Percentiles rank a stretch among this genome's conserved stretches.
These are phyloP conservation scores for Arrhopalites spinosus DNA, from an alignment of 2,888 invertebrate genomes.

Conservation along the genomic window DNA sequence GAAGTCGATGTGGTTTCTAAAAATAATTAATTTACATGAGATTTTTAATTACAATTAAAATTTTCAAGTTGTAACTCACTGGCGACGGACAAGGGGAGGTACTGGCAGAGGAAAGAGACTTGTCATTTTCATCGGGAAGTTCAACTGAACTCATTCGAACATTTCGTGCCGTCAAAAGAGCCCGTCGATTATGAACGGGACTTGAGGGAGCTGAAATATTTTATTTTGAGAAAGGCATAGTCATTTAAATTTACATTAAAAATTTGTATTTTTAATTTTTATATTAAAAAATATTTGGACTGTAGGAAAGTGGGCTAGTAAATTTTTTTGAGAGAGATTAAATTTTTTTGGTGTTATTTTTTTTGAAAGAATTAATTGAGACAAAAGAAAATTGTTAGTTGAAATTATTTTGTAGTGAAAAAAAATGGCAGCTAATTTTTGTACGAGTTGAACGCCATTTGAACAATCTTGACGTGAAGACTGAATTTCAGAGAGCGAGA, in stretches of 20 bases:
- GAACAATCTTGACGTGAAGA: too few species aligned
- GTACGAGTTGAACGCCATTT: too few species aligned
- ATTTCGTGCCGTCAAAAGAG: constrained; percentile 74
- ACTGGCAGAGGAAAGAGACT: constrained; percentile 88
- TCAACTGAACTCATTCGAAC: constrained; percentile 93
- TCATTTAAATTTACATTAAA: background rate
- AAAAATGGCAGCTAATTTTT: too few species aligned
- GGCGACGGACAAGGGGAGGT: constrained; percentile 94
- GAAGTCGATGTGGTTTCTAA: constrained; percentile 79
- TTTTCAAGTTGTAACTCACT: constrained; percentile 58
- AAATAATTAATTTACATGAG: background rate
- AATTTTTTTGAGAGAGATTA: background rate
- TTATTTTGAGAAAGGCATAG: background rate
- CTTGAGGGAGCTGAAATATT: constrained; percentile 92
- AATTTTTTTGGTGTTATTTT: too few species aligned
- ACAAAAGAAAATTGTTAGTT: too few species aligned
- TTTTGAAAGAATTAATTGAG: too few species aligned
- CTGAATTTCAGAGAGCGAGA: too few species aligned
- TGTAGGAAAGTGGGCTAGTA: background rate
- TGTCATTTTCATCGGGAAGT: constrained; percentile 86
- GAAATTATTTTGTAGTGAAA: too few species aligned
- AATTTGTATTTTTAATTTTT: background rate
- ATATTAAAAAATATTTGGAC: background rate
- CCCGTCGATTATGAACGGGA: constrained; percentile 82
- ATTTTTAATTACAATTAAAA: background rate